Evolutionary conservation across 1,140 invertebrate genomes (phyloP), one percentile per base, ranked within the genome.

Genomic region (Rhagoletis zephyria): DNA sequence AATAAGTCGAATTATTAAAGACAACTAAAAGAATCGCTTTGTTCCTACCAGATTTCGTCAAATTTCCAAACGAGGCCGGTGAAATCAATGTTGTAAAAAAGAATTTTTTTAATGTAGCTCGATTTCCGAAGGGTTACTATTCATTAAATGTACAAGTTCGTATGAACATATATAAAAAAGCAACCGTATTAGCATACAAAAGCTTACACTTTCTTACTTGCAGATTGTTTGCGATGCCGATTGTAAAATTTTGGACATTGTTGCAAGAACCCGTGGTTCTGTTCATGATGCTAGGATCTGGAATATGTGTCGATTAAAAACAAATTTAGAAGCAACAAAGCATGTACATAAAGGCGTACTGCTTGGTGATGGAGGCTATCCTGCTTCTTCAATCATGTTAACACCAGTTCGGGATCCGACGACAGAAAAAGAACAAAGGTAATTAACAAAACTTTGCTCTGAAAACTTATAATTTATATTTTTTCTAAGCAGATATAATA

Each of bases 201-300:
- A 30, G 30, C 30, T n/a, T n/a, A n/a, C n/a, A n/a, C n/a, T 30
- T 30, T 30, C 30, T 30, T 30, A 30, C 16, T 42, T 81, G 9
- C 45, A 81, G 45, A 81, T 81, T 81, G 77, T 56, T 51, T 81
- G 77, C 77, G 42, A 51, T 81, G 77, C 77, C n/a, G 77, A 81
- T 51, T 51, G 77, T 48, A 81, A 81, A 48, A 81, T 51, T 51
- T 19, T 51, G 12, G 77, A 81, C 51, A 81, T 81, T 16, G 77
- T 81, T 5, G 42, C 77, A 48, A 81, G 6, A 81, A 51, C 77
- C 19, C 77, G 77, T 81, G 48, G 77, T 16, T 81, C 77, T 51
- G 56, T 51, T 42, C 77, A 56, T 19, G 45, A 81, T 51, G 77
- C 1, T 51, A 14, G 48, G 56, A 81, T 81, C 51, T 81, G 45